Percentiles rank a stretch among this genome's conserved stretches.
phyloP scores from a whole-genome alignment of 1,140 invertebrate genomes.

The Zaprionus gabonicus region DNA sequence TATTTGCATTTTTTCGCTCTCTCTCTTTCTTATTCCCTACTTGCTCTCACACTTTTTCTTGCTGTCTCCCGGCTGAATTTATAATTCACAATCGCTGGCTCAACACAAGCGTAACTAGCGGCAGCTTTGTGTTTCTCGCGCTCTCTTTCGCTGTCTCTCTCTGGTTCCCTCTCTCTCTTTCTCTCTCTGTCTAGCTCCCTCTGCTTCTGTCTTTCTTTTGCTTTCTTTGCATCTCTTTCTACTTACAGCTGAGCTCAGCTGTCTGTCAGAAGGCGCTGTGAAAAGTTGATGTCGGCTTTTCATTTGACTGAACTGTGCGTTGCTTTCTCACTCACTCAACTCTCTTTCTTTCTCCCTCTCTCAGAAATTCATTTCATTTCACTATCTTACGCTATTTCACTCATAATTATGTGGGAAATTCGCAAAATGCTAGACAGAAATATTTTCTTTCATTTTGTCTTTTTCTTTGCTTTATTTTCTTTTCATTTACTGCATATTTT shows the following conservation, averaged over 20 bases:
- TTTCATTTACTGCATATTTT: conserved; percentile 49
- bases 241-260: conserved; percentile 34
- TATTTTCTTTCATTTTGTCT: conserved; percentile 43
- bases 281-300: conserved; percentile 40
- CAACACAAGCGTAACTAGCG: conserved; percentile 44
- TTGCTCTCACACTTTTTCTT: background rate
- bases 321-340: conserved; percentile 12
- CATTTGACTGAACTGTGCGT: conserved; percentile 37
- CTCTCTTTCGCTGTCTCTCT: conserved; percentile 2
- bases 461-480: conserved; percentile 32
- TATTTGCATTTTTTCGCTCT: conserved; percentile 68
- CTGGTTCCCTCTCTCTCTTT: background rate
- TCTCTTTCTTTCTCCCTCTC: background rate
- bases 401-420: conserved; percentile 80
- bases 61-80: conserved; percentile 26
- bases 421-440: conserved; percentile 79
- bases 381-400: conserved; percentile 14
- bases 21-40: background rate
- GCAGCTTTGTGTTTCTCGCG: background rate
- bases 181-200: background rate
- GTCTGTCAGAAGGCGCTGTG: conserved; percentile 46
- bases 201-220: background rate
- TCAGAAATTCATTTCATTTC: conserved; percentile 18
- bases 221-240: conserved; percentile 5
- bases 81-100: conserved; percentile 48